Conservation (phyloP, 2,113 vertebrate species). For the Setophaga petechia region DNA sequence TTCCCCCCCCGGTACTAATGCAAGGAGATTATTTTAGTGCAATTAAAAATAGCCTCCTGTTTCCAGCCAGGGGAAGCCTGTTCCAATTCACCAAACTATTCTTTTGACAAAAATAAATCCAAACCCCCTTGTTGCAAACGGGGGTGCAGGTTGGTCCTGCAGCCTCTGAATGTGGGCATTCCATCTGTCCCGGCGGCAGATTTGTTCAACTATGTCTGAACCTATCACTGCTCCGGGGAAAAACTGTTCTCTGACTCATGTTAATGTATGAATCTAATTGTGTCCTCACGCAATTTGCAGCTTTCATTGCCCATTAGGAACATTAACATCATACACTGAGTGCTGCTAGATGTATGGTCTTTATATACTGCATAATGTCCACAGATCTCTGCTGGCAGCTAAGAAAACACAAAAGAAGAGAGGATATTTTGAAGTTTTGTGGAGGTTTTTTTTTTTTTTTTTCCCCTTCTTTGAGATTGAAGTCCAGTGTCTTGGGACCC, state of each 20-base stretch:
- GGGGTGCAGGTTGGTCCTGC: conserved; percentile 9
- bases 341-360: conserved; percentile 31
- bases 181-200: conserved; percentile 43
- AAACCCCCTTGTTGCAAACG: background rate
- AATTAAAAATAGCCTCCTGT: background rate
- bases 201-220: conserved; percentile 64
- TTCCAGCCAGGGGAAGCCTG: background rate
- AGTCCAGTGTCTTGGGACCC: conserved; percentile 80
- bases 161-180: conserved; percentile 52
- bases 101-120: conserved; percentile 18
- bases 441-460: conserved; percentile 3
- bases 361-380: conserved; percentile 59
- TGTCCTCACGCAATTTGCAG: conserved; percentile 28
- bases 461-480: conserved; percentile 72
- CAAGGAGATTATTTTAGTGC: background rate
- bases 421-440: conserved; percentile 77
- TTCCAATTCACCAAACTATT: background rate
- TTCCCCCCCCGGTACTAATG: background rate
- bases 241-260: conserved; percentile 62
- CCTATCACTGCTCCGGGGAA: conserved; percentile 47
- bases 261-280: conserved; percentile 69
- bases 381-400: conserved; percentile 68
- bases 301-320: conserved; percentile 61
- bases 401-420: conserved; percentile 70
- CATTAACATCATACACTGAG: conserved; percentile 64